Conservation (phyloP, 2,113 vertebrate genomes). For the Lepus europaeus region DNA sequence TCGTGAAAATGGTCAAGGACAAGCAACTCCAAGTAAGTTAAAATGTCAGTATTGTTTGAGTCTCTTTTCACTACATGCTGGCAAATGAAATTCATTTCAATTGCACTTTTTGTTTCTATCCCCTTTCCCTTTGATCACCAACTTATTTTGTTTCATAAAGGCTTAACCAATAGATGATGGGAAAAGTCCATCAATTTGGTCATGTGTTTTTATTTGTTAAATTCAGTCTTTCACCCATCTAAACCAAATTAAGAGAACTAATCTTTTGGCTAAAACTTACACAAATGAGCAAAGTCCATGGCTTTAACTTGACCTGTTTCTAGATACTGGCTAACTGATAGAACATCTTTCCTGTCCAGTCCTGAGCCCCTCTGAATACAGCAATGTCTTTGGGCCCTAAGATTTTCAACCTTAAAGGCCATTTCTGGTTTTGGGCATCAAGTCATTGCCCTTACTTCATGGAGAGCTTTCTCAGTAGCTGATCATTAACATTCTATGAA, state of each 20-base stretch:
- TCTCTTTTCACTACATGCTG: fast-evolving
- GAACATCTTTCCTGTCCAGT: not conserved
- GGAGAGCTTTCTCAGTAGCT: not conserved
- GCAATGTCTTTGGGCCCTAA: not conserved
- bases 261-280: not conserved
- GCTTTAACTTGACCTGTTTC: not conserved
- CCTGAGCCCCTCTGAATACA: not conserved
- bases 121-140: not conserved
- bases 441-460: not conserved
- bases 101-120: not conserved
- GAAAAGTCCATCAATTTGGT: not conserved
- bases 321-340: not conserved
- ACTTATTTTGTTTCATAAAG: not conserved
- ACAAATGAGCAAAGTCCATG: not conserved
- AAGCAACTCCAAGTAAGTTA: too few species aligned
- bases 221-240: not conserved
- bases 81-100: fast-evolving
- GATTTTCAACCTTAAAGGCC: not conserved
- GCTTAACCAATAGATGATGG: not conserved
- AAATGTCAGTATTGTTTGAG: fast-evolving
- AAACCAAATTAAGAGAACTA: not conserved
- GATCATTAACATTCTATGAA: not conserved
- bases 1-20: not conserved
- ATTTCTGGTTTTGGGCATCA: not conserved
- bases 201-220: not conserved